Evolutionary conservation across 2,888 invertebrate genomes (phyloP).

Genomic region (Lucinisca nassula): DNA sequence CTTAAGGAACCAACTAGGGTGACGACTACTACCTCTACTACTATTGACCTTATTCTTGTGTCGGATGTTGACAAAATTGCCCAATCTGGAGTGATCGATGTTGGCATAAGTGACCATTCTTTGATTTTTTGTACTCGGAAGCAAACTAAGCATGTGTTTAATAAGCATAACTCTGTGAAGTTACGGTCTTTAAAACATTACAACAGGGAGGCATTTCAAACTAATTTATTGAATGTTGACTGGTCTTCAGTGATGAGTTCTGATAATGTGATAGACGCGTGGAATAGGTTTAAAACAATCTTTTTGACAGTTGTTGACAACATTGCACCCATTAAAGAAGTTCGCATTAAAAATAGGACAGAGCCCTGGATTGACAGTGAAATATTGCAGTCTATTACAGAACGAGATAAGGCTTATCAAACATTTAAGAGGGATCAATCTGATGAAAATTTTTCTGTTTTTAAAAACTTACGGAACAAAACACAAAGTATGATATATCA

Average conservation of each 20-base stretch:
- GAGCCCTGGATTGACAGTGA: conserved; percentile 31
- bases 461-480: conserved; percentile 24
- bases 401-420: conserved; percentile 31
- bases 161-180: neutral
- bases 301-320: neutral
- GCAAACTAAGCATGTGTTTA: neutral
- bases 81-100: neutral
- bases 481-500: neutral
- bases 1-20: too few species aligned
- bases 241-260: neutral
- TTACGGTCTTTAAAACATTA: neutral
- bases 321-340: conserved; percentile 26
- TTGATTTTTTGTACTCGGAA: neutral
- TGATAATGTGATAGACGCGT: conserved; percentile 3
- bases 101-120: neutral
- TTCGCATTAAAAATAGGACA: conserved; percentile 27
- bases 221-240: neutral
- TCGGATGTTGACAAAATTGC: neutral
- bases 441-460: conserved; percentile 23
- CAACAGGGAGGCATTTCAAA: neutral
- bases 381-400: conserved; percentile 34
- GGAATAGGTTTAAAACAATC: conserved; percentile 16
- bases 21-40: neutral
- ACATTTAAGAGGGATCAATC: conserved; percentile 4
- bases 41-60: neutral